Conservation (phyloP, 1,140 invertebrate species). For the Drosophila tani region DNA sequence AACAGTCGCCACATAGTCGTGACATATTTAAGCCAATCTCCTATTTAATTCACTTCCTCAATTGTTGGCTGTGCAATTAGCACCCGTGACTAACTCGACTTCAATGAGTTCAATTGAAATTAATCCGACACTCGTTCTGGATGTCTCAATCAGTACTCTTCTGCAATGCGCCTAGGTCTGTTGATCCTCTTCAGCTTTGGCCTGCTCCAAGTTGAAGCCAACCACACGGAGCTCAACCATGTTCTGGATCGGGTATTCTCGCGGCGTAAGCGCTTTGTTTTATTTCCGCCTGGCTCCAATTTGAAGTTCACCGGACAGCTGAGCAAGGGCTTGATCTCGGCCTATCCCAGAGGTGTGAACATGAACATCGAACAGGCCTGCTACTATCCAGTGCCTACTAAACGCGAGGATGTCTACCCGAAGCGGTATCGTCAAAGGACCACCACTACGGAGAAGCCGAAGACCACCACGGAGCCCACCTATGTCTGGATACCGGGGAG, state of each 20-base stretch:
- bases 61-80: conserved; percentile 28
- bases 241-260: conserved; percentile 73
- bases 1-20: background rate
- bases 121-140: background rate
- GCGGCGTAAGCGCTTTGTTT: conserved; percentile 69
- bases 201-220: conserved; percentile 23
- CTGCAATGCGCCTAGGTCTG: conserved; percentile 43
- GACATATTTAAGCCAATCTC: background rate
- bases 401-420: conserved; percentile 71
- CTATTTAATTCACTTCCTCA: conserved; percentile 3
- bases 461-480: conserved; percentile 51
- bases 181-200: conserved; percentile 33
- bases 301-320: conserved; percentile 70
- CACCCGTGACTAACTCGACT: background rate
- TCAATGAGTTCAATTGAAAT: conserved; percentile 11
- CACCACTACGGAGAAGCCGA: conserved; percentile 58
- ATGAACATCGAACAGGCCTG: conserved; percentile 72
- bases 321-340: conserved; percentile 61
- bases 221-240: conserved; percentile 48
- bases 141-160: conserved; percentile 65
- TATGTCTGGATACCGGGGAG: conserved; percentile 79
- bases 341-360: conserved; percentile 55
- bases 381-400: conserved; percentile 73
- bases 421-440: conserved; percentile 69
- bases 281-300: conserved; percentile 68